phyloP scores from a whole-genome alignment of 2,797 vertebrate genomes.

The Alcedo quadribrachys region DNA sequence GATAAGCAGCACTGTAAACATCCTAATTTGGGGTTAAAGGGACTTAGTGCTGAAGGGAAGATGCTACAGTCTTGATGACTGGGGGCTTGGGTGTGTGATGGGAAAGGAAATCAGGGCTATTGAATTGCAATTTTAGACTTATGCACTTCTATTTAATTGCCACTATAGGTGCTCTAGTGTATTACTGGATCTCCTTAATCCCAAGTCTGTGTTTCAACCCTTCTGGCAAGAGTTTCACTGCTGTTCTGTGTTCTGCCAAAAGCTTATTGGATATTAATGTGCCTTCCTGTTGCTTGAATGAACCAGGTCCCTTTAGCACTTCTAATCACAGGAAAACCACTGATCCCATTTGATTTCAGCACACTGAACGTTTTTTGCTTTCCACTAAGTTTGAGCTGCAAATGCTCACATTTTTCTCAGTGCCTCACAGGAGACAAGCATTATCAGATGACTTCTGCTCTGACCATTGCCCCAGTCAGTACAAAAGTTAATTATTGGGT shows the following conservation, averaged over 20 bases:
- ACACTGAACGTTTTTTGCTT: background rate
- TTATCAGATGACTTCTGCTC: slow-evolving; percentile 53
- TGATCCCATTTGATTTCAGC: slow-evolving; percentile 46
- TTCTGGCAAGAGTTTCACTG: slow-evolving; percentile 18
- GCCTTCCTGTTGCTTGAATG: slow-evolving; percentile 35
- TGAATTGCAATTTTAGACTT: background rate
- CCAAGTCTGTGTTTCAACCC: background rate
- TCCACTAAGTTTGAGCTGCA: slow-evolving; percentile 15
- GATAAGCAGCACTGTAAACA: background rate
- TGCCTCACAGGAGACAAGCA: slow-evolving; percentile 2
- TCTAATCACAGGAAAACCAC: slow-evolving; percentile 46
- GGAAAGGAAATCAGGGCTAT: background rate
- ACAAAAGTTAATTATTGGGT: slow-evolving; percentile 65
- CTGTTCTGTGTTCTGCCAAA: slow-evolving; percentile 32
- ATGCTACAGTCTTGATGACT: background rate
- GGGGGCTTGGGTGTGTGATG: background rate
- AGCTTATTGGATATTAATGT: slow-evolving; percentile 46
- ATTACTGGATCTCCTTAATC: background rate
- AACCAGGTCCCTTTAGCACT: slow-evolving; percentile 35
- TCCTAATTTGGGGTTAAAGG: background rate
- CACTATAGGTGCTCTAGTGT: background rate
- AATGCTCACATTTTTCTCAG: background rate
- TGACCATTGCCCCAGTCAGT: slow-evolving; percentile 58
- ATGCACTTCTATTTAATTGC: background rate
- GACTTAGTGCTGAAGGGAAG: background rate